phyloP scores from a whole-genome alignment of 2,797 vertebrate genomes.

The Anguilla pacifica region DNA sequence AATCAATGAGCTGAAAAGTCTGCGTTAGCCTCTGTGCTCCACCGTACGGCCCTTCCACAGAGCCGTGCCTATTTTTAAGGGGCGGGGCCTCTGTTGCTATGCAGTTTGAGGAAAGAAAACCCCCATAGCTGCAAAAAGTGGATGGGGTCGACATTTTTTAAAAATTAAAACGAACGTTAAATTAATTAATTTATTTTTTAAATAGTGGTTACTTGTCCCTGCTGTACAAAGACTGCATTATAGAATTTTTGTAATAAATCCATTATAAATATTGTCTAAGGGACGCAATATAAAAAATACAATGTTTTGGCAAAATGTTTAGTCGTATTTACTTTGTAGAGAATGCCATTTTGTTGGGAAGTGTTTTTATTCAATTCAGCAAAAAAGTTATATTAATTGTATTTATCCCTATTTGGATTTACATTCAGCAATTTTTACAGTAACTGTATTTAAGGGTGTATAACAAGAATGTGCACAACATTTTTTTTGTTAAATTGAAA shows the following conservation, averaged over 20 bases:
- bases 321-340: background rate
- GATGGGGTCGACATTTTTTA: background rate
- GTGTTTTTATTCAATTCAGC: background rate
- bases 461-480: too few relatives aligned
- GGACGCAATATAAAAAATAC: background rate
- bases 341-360: background rate
- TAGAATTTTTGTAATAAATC: background rate
- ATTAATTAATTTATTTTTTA: background rate
- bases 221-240: background rate
- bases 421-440: background rate
- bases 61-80: conserved; percentile 77
- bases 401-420: background rate
- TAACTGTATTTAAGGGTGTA: too few relatives aligned
- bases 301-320: too few relatives aligned
- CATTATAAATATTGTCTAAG: background rate
- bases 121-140: conserved; percentile 15
- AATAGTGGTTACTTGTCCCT: background rate
- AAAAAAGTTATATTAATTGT: background rate
- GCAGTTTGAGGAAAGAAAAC: conserved; percentile 64
- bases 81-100: conserved; percentile 77
- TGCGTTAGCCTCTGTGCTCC: conserved; percentile 64
- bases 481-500: too few relatives aligned
- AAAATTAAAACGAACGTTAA: background rate
- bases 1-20: conserved; percentile 69
- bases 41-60: conserved; percentile 57